A percentile compares a stretch with the other conserved stretches of the same genome.
phyloP scores from a whole-genome alignment of 2,888 invertebrate species.

The Drosophila pegasa region DNA sequence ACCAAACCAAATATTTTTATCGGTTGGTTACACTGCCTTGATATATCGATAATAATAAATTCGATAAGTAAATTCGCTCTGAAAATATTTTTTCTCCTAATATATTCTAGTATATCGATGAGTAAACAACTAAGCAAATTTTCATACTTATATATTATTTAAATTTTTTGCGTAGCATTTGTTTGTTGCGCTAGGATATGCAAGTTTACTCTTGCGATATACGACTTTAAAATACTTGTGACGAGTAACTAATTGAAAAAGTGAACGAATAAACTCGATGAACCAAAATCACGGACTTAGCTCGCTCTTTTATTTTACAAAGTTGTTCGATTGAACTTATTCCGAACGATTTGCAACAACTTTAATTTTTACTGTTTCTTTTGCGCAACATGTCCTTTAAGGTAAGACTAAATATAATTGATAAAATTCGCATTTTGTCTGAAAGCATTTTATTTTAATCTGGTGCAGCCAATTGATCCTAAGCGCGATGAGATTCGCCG shows the following conservation, averaged over 20 bases:
- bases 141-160: too few relatives aligned
- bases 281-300: not conserved
- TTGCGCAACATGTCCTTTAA: conserved; percentile 76
- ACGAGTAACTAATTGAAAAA: conserved; percentile 2
- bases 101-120: not conserved
- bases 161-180: too few relatives aligned
- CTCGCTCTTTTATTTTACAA: conserved; percentile 15
- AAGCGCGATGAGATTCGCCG: conserved; percentile 85
- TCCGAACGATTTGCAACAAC: conserved; percentile 15
- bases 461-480: conserved; percentile 83
- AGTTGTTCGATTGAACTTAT: conserved; percentile 20
- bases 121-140: too few relatives aligned
- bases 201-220: not conserved
- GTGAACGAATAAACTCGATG: not conserved
- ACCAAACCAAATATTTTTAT: not conserved
- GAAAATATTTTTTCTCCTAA: not conserved
- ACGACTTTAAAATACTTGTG: conserved; percentile 22
- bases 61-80: not conserved
- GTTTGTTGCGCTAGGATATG: too few relatives aligned
- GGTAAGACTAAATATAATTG: conserved; percentile 46
- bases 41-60: conserved; percentile 4
- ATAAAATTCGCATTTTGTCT: not conserved
- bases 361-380: conserved; percentile 22
- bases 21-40: not conserved
- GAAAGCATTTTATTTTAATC: not conserved